Evolutionary conservation across 2,113 vertebrate genomes (phyloP).

Genomic region (Osmerus eperlanus): DNA sequence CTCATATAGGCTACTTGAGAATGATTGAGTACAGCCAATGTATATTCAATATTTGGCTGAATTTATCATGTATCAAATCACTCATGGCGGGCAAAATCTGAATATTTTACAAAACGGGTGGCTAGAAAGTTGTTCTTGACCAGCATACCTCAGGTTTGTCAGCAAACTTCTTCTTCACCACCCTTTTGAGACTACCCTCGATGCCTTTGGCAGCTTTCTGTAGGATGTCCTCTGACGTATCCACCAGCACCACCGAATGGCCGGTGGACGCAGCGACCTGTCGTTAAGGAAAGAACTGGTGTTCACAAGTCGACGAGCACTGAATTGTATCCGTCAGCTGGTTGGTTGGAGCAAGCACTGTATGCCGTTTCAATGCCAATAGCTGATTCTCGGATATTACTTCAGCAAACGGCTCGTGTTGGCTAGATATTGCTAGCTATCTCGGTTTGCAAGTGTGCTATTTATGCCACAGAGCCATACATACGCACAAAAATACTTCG

Average conservation of each 20-base stretch:
- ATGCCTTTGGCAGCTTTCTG: constrained; percentile 84
- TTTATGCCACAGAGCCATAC: too few species aligned
- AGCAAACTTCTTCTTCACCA: constrained; percentile 93
- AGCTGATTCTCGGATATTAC: too few species aligned
- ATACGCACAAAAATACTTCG: too few species aligned
- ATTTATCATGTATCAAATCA: background rate
- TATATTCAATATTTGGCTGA: too few species aligned
- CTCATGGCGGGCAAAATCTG: background rate
- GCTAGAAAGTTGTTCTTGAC: background rate
- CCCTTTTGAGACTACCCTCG: constrained; percentile 84
- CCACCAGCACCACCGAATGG: constrained; percentile 90
- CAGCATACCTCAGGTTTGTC: constrained; percentile 87
- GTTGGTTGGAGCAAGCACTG: too few species aligned
- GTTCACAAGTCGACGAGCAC: background rate
- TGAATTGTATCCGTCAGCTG: too few species aligned
- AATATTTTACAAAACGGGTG: too few species aligned
- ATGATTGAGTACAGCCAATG: too few species aligned
- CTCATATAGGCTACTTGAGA: background rate
- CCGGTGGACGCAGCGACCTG: constrained; percentile 91
- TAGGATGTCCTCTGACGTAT: constrained; percentile 89
- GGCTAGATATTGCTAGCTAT: too few species aligned
- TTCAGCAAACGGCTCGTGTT: too few species aligned
- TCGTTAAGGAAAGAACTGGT: background rate
- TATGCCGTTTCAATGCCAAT: too few species aligned
- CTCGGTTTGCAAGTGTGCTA: too few species aligned